Base-by-base conservation (phyloP, 2,888 invertebrate species). In the Lysandra coridon region DNA sequence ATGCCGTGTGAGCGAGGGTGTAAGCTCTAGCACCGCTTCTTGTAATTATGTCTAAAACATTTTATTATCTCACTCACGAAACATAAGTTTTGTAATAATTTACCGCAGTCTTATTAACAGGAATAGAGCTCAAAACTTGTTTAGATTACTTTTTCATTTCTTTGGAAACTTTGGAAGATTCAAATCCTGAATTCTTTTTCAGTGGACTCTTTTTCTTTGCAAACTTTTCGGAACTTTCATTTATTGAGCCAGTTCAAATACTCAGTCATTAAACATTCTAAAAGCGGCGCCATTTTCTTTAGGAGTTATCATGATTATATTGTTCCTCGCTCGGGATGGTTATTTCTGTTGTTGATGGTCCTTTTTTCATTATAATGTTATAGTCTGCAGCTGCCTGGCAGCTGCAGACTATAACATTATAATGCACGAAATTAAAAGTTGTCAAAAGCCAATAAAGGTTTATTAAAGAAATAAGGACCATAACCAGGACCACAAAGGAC, bases 231-330 rank as follows among this genome's bases (percentile, higher is more conserved):
- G 14, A 44, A 75, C 49, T 75, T 49, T 75, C 49, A 75, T 75
- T 76, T 76, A 30, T 23, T 53, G 6, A 76, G 76, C 57, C 76
- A 7, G 76, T 76, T 76, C 37, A 76, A 76, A 76, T 53, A 76
- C 44, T 57, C 23, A 33, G 76, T 76, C 76, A 33, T 76, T 57
- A 53, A 57, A 57, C 30, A 76, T 76, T 57, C 76, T 57, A 75
- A 76, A 44, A 57, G 57, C 76, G 53, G 53, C 30, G 74, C 49
- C 75, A 44, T 53, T 69, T 76, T 75, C 75, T 75, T 75, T 76
- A 33, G 57, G 12, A 69, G 69, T 23, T 33, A 69, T 69, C 69
- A 69, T 69, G 69, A 69, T 69, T 17, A 69, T 17, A 69, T 37
- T 69, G 69, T 69, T 69, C 37, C 30, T 30, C 33, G 69, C 33